A percentile compares a stretch with the other conserved stretches of the same genome.
Conservation (phyloP, 2,797 vertebrate species). For the Pseudochaenichthys georgianus region DNA sequence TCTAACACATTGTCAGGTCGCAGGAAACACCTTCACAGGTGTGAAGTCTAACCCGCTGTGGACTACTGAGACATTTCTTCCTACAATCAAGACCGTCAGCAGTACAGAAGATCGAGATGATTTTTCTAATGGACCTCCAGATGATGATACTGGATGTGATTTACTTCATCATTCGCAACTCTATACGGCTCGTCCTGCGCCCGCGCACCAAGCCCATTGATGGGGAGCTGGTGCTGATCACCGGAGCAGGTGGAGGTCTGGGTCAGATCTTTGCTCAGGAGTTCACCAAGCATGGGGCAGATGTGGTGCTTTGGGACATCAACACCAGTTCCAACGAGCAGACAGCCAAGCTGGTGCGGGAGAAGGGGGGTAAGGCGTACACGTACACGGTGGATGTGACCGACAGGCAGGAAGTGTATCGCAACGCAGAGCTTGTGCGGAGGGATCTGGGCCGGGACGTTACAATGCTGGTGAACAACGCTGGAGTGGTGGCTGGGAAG, state of each 20-base stretch:
- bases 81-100: neutral
- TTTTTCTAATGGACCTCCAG: constrained; percentile 81
- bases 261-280: constrained; percentile 91
- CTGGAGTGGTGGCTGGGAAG: constrained; percentile 77
- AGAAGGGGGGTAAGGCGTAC: constrained; percentile 85
- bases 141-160: constrained; percentile 79
- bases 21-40: constrained; percentile 27
- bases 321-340: constrained; percentile 88
- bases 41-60: neutral
- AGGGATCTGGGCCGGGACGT: constrained; percentile 76
- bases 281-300: constrained; percentile 89
- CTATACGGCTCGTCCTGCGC: constrained; percentile 80
- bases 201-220: constrained; percentile 92
- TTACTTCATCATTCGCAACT: constrained; percentile 85
- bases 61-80: neutral
- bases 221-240: constrained; percentile 93
- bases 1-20: neutral
- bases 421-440: constrained; percentile 56
- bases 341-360: constrained; percentile 90
- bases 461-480: constrained; percentile 81
- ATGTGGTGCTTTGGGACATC: constrained; percentile 93
- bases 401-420: constrained; percentile 70
- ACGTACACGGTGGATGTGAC: constrained; percentile 80
- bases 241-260: constrained; percentile 89
- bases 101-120: constrained; percentile 56